A percentile compares a stretch with the other conserved stretches of the same genome.
Evolutionary conservation across 2,797 vertebrate species (phyloP).

Genomic region (Tympanoctomys barrerae): DNA sequence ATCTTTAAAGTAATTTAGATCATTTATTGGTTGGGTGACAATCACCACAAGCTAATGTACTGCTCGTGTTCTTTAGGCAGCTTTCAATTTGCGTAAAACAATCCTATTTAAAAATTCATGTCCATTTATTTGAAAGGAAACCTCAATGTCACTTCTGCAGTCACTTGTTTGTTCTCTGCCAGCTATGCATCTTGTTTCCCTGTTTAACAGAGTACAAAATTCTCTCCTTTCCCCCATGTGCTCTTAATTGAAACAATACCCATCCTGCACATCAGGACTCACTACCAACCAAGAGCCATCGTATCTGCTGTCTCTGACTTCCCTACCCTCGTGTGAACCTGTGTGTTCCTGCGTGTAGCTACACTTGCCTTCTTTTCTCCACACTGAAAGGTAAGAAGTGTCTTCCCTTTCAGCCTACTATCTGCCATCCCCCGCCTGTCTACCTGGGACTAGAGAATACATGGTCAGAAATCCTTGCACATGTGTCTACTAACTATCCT

Average conservation of each 20-base stretch:
- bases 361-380: neutral
- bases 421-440: too few species aligned
- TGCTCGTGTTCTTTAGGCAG: neutral
- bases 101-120: neutral
- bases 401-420: neutral
- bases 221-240: neutral
- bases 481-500: neutral
- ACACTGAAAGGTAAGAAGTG: neutral
- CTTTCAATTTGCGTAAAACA: conserved; percentile 12
- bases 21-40: neutral
- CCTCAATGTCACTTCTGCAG: neutral
- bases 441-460: neutral
- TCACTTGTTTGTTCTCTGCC: neutral
- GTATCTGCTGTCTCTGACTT: neutral
- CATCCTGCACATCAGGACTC: neutral
- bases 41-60: neutral
- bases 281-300: neutral
- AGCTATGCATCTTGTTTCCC: neutral
- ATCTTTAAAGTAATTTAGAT: neutral
- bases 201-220: neutral
- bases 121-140: conserved; percentile 4
- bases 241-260: neutral
- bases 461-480: neutral
- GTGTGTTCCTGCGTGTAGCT: too few species aligned
- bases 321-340: neutral